Percentiles rank a stretch among this genome's conserved stretches.
Evolutionary conservation across 2,113 vertebrate genomes (phyloP).

Genomic region (Trochalopteron elliotii): DNA sequence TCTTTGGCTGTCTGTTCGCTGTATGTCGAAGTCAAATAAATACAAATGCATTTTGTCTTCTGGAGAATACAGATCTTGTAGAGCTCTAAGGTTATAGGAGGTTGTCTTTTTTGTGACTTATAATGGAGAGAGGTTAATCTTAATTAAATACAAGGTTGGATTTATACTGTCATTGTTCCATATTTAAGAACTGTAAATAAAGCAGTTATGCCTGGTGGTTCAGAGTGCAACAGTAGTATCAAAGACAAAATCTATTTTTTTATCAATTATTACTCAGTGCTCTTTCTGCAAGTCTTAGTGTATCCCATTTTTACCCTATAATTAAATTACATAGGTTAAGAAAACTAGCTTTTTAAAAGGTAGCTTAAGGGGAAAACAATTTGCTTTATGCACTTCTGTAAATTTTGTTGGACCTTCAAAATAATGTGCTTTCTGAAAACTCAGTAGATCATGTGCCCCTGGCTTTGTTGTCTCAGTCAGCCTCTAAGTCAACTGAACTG

Average conservation of each 20-base stretch:
- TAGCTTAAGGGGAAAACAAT: not conserved
- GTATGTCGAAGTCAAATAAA: slow-evolving; percentile 42
- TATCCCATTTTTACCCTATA: not conserved
- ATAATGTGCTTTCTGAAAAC: not conserved
- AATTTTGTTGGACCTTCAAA: not conserved
- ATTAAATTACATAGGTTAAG: not conserved
- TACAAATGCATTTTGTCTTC: slow-evolving; percentile 52
- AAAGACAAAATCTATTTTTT: not conserved
- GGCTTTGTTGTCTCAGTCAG: not conserved
- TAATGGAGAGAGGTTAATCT: not conserved
- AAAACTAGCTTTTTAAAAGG: not conserved
- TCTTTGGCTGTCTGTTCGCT: slow-evolving; percentile 35
- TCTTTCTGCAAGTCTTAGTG: not conserved
- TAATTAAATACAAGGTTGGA: slow-evolving; percentile 32
- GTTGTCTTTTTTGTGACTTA: slow-evolving; percentile 36
- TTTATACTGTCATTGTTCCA: not conserved
- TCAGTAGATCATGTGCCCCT: not conserved
- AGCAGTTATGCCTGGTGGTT: not conserved
- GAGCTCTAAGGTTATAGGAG: not conserved
- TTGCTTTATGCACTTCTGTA: not conserved
- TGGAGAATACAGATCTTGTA: slow-evolving; percentile 39
- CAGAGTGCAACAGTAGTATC: not conserved
- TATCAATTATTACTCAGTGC: not conserved
- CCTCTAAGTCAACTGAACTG: not conserved
- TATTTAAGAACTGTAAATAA: not conserved